Percentiles rank a stretch among this genome's conserved stretches.
Conservation (phyloP, 2,113 vertebrate species). For the Nerophis ophidion region DNA sequence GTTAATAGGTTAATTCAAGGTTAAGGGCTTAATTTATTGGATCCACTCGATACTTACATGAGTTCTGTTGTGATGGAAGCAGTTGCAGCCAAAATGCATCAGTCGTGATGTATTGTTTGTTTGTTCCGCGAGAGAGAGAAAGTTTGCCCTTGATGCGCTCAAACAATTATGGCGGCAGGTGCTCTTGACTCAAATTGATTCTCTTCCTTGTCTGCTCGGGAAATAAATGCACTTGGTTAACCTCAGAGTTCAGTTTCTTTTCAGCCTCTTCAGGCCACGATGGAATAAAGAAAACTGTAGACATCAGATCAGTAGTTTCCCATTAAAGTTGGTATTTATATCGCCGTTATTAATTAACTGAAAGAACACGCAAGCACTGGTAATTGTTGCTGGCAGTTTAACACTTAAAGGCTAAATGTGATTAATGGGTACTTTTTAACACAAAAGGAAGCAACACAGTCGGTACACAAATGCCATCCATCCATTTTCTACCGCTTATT, state of each 20-base stretch:
- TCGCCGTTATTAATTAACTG: not conserved
- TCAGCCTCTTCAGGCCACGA: conserved; percentile 37
- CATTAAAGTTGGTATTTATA: not conserved
- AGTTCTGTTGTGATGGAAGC: conserved; percentile 11
- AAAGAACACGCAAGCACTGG: too few species aligned
- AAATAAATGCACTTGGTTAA: conserved; percentile 48
- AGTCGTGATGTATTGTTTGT: conserved; percentile 67
- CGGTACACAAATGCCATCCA: too few species aligned
- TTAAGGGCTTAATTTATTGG: too few species aligned
- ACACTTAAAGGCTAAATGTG: too few species aligned
- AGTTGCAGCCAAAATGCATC: conserved; percentile 30
- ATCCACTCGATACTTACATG: not conserved
- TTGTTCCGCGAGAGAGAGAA: conserved; percentile 50
- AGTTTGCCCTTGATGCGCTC: conserved; percentile 47
- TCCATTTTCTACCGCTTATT: too few species aligned
- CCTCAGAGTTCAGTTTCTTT: conserved; percentile 54
- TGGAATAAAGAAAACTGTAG: conserved; percentile 10
- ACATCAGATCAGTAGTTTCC: not conserved
- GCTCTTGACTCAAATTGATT: conserved; percentile 61
- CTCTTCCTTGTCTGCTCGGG: conserved; percentile 52
- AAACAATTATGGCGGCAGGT: conserved; percentile 46
- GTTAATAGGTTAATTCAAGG: too few species aligned
- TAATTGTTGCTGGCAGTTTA: too few species aligned
- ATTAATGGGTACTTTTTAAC: too few species aligned
- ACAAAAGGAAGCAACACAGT: too few species aligned